These are phyloP conservation scores for Peromyscus maniculatus DNA, from an alignment of 2,113 vertebrate genomes.

Conservation along the genomic window DNA sequence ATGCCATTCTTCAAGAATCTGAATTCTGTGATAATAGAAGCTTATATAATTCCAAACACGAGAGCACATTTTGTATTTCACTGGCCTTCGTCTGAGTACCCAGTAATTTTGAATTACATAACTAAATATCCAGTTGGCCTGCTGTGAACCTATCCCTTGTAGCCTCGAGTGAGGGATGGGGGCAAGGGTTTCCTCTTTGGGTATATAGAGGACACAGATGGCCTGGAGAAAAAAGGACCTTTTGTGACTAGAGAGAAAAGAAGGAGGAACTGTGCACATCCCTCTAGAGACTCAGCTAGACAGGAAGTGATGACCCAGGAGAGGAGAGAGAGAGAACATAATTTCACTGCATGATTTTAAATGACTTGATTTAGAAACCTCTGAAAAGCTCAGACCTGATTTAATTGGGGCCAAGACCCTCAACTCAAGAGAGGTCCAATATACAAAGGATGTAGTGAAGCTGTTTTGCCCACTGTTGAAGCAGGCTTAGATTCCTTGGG, in stretches of 20 bases:
- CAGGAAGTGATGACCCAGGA: slow-evolving; percentile 7
- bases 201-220: slow-evolving; percentile 51
- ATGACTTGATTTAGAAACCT: slow-evolving; percentile 55
- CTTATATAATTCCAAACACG: slow-evolving; percentile 25
- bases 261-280: slow-evolving; percentile 27
- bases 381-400: slow-evolving; percentile 25
- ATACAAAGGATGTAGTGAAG: background rate
- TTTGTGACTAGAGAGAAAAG: slow-evolving; percentile 40
- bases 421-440: background rate
- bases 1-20: slow-evolving; percentile 62
- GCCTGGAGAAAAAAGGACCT: slow-evolving; percentile 35
- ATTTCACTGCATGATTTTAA: background rate
- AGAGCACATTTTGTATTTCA: slow-evolving; percentile 65
- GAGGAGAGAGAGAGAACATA: background rate
- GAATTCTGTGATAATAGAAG: slow-evolving; percentile 61
- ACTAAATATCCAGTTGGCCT: slow-evolving; percentile 59
- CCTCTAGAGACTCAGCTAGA: slow-evolving; percentile 1
- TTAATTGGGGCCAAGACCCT: slow-evolving; percentile 27
- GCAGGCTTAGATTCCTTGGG: background rate
- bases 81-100: slow-evolving; percentile 47
- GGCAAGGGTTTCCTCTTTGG: slow-evolving; percentile 32
- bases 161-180: background rate
- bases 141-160: slow-evolving; percentile 53
- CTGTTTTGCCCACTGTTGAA: background rate
- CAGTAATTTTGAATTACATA: slow-evolving; percentile 61